Evolutionary conservation across 2,888 invertebrate genomes (phyloP).

Genomic region (Zele albiditarsus): DNA sequence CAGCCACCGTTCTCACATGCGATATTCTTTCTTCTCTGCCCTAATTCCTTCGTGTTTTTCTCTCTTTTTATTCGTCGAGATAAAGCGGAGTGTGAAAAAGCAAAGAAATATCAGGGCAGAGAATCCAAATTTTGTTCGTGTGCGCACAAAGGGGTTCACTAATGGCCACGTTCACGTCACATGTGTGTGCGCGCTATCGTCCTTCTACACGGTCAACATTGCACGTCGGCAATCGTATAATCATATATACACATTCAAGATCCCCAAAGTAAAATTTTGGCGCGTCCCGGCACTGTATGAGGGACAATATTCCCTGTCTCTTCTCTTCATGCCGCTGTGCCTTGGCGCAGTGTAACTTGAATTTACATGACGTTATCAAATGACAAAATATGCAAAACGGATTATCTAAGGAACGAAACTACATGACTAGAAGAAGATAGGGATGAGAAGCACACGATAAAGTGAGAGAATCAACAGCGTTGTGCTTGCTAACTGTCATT

Average conservation of each 20-base stretch:
- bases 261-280: not conserved
- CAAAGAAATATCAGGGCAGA: constrained; percentile 12
- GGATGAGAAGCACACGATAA: not conserved
- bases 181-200: not conserved
- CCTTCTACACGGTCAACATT: constrained; percentile 18
- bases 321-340: constrained; percentile 2
- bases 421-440: not conserved
- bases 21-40: not conserved
- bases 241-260: not conserved
- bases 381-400: constrained; percentile 65
- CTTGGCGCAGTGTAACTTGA: constrained; percentile 32
- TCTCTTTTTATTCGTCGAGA: not conserved
- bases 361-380: constrained; percentile 15
- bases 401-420: constrained; percentile 61
- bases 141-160: constrained; percentile 6
- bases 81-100: not conserved
- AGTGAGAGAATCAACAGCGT: constrained; percentile 8
- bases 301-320: not conserved
- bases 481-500: not conserved
- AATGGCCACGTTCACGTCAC: constrained; percentile 20
- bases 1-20: not conserved
- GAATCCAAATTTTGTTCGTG: constrained; percentile 39
- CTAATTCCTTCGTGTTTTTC: constrained; percentile 13
- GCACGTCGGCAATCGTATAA: not conserved
- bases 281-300: not conserved